Evolutionary conservation across 2,797 vertebrate genomes (phyloP).

Genomic region (Pygocentrus nattereri): DNA sequence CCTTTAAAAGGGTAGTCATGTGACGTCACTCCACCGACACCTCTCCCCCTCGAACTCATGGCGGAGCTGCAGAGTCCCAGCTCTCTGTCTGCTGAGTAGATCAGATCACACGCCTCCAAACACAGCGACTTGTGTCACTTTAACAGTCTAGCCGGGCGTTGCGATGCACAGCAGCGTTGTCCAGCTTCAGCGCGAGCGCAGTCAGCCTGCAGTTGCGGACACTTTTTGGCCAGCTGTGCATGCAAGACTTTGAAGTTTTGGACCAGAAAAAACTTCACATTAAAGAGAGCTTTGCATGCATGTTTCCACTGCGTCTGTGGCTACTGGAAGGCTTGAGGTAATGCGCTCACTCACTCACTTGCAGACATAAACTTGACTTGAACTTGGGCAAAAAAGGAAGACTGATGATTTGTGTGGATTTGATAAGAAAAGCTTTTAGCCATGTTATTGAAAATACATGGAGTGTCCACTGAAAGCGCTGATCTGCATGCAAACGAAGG

Average conservation of each 20-base stretch:
- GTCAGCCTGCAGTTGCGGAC: not conserved
- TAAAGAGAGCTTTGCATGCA: not conserved
- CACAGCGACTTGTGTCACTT: not conserved
- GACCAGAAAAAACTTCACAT: too few species aligned
- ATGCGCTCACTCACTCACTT: not conserved
- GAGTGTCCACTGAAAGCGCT: too few species aligned
- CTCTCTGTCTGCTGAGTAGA: constrained; percentile 44
- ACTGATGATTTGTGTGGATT: too few species aligned
- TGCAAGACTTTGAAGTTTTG: not conserved
- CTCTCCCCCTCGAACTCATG: constrained; percentile 57
- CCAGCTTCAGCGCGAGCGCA: not conserved
- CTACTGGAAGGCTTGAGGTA: not conserved
- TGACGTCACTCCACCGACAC: constrained; percentile 60
- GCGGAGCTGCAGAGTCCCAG: constrained; percentile 61
- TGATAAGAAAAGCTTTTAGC: too few species aligned
- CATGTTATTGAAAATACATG: too few species aligned
- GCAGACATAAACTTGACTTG: too few species aligned
- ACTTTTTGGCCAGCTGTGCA: not conserved
- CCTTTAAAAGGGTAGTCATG: constrained; percentile 27
- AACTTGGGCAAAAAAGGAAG: too few species aligned
- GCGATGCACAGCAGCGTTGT: not conserved
- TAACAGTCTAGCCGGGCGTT: not conserved
- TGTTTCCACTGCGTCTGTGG: not conserved
- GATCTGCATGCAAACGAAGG: too few species aligned
- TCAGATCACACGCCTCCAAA: not conserved